Percentiles rank a stretch among this genome's conserved stretches.
Conservation (phyloP, 2,888 invertebrate genomes). For the Mythimna impura region DNA sequence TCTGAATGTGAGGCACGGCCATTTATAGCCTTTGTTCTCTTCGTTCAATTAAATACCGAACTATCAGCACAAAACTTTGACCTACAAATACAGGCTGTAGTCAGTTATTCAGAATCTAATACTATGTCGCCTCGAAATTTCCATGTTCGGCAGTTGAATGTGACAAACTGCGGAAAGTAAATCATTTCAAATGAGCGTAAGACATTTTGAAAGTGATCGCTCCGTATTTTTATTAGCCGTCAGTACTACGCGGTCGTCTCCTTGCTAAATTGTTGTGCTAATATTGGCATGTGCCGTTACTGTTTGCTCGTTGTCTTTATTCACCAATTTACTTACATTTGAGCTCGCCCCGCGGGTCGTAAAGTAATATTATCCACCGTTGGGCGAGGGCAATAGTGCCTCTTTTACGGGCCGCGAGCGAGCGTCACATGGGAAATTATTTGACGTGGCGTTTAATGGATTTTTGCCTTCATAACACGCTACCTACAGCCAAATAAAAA, state of each 20-base stretch:
- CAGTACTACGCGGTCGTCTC: constrained; percentile 42
- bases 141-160: constrained; percentile 30
- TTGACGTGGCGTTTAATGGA: constrained; percentile 91
- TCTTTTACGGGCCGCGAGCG: constrained; percentile 90
- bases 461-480: constrained; percentile 90
- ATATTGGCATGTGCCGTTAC: constrained; percentile 69
- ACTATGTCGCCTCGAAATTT: constrained; percentile 35
- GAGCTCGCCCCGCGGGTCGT: constrained; percentile 86
- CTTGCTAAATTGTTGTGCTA: constrained; percentile 63
- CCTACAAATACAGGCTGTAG: not conserved
- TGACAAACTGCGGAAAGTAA: constrained; percentile 50
- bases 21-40: constrained; percentile 17
- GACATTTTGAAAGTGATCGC: constrained; percentile 50
- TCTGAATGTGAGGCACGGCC: constrained; percentile 11
- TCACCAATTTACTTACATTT: constrained; percentile 89
- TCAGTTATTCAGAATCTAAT: constrained; percentile 7
- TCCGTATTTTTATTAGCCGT: constrained; percentile 52
- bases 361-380: constrained; percentile 90
- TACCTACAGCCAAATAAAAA: constrained; percentile 88
- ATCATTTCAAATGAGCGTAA: constrained; percentile 59
- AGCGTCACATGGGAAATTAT: constrained; percentile 90
- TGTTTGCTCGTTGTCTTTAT: constrained; percentile 86
- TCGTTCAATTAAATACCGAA: constrained; percentile 36
- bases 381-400: constrained; percentile 89
- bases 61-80: not conserved